Base-by-base conservation (phyloP, 2,888 invertebrate genomes). In the Diarsia mendica region DNA sequence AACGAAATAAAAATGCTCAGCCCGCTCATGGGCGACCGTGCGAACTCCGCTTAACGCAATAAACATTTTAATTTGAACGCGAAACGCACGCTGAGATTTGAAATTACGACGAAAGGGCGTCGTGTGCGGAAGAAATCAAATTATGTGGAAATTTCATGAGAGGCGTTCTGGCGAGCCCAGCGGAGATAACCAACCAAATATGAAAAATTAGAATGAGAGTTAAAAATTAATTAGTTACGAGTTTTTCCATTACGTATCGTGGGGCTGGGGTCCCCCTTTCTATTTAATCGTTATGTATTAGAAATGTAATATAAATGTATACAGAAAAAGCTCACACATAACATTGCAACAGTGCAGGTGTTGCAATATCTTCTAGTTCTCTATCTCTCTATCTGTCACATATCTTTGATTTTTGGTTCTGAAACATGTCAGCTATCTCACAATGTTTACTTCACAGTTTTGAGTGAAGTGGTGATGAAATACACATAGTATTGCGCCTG, bases 51-150 rank as follows among this genome's bases (percentile, higher is more conserved):
- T 93, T 95, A 95, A 96, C 92, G 95, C 93, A 96, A 96, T 96
- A 96, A 96, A 96, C 96, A 95, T 96, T 96, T 96, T 96, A 96
- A 96, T 96, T 96, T 95, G 94, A 92, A 94, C 95, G 93, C 95
- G 93, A 96, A 96, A 93, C 94, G 95, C 96, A 96, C 91, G 96
- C 96, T 95, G 96, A 93, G 96, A 95, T 95, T 93, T 89, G 88
- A 94, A 95, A 96, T 96, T 94, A 94, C 94, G 86, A 89, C 90
- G 91, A 92, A 93, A 92, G 95, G 95, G 94, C 92, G 94, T 91
- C 89, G 90, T 90, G 90, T 89, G 91, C 90, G 87, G 92, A 91
- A 90, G 91, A 92, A 95, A 96, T 96, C 93, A 87, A 95, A 94
- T 96, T 94, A 94, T 89, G 87, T 86, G 90, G 89, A 93, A 92